Conservation (phyloP, 2,113 vertebrate genomes). For the Zosterops japonicus region DNA sequence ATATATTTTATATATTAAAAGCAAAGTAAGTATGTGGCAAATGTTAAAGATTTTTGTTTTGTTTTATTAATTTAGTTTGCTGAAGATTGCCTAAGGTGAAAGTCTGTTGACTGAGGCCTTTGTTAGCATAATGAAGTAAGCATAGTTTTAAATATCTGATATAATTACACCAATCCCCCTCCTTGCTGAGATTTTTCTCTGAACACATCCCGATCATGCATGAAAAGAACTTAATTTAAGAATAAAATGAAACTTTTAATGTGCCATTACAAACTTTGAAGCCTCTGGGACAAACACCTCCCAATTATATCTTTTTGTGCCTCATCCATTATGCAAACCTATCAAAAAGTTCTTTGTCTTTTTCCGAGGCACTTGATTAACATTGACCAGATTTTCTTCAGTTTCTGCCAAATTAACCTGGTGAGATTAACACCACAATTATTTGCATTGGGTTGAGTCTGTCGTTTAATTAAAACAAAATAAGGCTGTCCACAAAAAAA, state of each 20-base stretch:
- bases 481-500: conserved; percentile 29
- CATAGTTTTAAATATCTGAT: not conserved
- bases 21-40: not conserved
- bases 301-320: conserved; percentile 54
- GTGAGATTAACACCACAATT: conserved; percentile 58
- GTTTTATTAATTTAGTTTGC: conserved; percentile 4
- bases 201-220: not conserved
- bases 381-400: conserved; percentile 55
- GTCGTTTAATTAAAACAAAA: conserved; percentile 67
- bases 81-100: not conserved
- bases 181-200: not conserved
- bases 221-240: not conserved
- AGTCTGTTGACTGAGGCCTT: conserved; percentile 2
- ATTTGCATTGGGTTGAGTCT: conserved; percentile 53
- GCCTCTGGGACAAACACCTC: conserved; percentile 31
- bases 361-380: conserved; percentile 57
- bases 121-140: conserved; percentile 17
- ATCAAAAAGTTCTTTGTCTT: conserved; percentile 30
- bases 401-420: conserved; percentile 55
- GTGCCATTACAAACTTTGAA: conserved; percentile 8
- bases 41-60: not conserved
- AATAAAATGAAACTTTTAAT: conserved; percentile 26
- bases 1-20: not conserved
- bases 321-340: conserved; percentile 41
- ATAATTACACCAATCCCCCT: not conserved